phyloP scores from a whole-genome alignment of 2,113 vertebrate genomes.

The Corythornis cristatus region DNA sequence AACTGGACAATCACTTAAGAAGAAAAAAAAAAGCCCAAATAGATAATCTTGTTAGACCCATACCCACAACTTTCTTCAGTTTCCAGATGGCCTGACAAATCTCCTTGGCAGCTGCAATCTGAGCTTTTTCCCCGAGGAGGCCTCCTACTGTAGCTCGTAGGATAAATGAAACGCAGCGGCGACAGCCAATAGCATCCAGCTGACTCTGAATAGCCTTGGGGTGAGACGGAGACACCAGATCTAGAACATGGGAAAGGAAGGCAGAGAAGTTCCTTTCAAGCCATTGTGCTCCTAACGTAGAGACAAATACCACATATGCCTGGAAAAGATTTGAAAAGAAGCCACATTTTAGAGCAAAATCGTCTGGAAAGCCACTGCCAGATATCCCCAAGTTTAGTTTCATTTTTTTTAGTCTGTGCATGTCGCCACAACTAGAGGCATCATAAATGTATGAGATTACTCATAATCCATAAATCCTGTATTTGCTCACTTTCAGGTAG shows the following conservation, averaged over 20 bases:
- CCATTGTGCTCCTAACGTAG: slow-evolving; percentile 86
- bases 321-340: slow-evolving; percentile 72
- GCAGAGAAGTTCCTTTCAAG: slow-evolving; percentile 86
- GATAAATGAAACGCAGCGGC: slow-evolving; percentile 88
- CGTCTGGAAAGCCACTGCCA: background rate
- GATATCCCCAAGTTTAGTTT: background rate
- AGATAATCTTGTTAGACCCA: slow-evolving; percentile 64
- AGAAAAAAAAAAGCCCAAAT: slow-evolving; percentile 6
- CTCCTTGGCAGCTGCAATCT: slow-evolving; percentile 88
- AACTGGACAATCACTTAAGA: slow-evolving; percentile 31
- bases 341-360: background rate
- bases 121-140: slow-evolving; percentile 93
- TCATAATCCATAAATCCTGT: background rate
- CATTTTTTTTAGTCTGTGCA: background rate
- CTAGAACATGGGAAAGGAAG: slow-evolving; percentile 85
- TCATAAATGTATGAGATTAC: background rate
- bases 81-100: slow-evolving; percentile 84
- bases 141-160: slow-evolving; percentile 86
- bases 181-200: slow-evolving; percentile 78
- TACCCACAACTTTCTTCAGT: slow-evolving; percentile 87
- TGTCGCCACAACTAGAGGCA: background rate
- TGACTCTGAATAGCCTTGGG: slow-evolving; percentile 81
- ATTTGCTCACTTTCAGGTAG: background rate
- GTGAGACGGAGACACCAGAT: slow-evolving; percentile 84
- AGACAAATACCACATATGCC: slow-evolving; percentile 91